Evolutionary conservation across 92 coral and sea anemone genomes (phyloP).

Genomic region (Epizoanthus ramosus): DNA sequence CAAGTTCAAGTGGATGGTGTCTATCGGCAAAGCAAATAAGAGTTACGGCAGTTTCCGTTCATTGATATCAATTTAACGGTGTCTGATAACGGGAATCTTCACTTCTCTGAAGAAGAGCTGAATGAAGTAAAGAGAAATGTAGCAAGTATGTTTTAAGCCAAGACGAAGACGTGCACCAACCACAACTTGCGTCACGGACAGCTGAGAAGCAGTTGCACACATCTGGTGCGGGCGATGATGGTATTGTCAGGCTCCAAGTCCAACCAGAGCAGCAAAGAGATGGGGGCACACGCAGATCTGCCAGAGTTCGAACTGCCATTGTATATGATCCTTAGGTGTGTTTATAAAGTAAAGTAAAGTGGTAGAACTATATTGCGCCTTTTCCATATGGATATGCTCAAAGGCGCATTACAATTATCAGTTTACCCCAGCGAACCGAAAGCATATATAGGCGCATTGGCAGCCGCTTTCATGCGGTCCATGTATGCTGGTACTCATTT

Average conservation of each 20-base stretch:
- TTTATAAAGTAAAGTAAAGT: no score
- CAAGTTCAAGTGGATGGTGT: slow-evolving; percentile 25
- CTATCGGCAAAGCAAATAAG: slow-evolving; percentile 39
- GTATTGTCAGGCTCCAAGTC: slow-evolving; percentile 53
- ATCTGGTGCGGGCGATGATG: slow-evolving; percentile 29
- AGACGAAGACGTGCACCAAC: slow-evolving; percentile 31
- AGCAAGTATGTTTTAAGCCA: slow-evolving; percentile 36
- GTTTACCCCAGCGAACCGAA: no score
- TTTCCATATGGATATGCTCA: no score
- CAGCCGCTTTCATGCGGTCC: no score
- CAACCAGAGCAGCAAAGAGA: slow-evolving; percentile 48
- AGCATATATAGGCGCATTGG: no score
- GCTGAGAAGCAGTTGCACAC: slow-evolving; percentile 16
- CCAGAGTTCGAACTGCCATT: slow-evolving; percentile 44
- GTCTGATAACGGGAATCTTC: slow-evolving; percentile 54
- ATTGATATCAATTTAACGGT: slow-evolving; percentile 52
- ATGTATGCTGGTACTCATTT: no score
- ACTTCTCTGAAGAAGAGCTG: slow-evolving; percentile 44
- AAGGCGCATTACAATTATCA: no score
- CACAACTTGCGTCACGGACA: slow-evolving; percentile 22
- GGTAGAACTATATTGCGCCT: no score
- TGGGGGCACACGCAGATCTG: slow-evolving; percentile 52
- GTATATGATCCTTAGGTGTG: slow-evolving; percentile 55
- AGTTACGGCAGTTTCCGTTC: slow-evolving; percentile 53
- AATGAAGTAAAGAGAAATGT: slow-evolving; percentile 48